Evolutionary conservation across 2,888 invertebrate species (phyloP).

Genomic region (Pherbina coryleti): DNA sequence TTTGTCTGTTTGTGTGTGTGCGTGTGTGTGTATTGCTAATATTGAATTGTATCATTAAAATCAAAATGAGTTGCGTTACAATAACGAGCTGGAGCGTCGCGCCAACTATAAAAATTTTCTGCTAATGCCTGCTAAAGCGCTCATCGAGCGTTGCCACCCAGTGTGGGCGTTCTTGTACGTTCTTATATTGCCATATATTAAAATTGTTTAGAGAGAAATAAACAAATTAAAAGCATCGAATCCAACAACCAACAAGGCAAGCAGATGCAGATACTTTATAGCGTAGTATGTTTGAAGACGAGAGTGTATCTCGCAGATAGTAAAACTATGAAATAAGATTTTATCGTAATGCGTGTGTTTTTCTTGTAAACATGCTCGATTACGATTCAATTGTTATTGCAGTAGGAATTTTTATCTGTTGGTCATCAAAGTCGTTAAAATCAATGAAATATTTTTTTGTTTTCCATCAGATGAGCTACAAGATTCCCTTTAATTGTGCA

Average conservation of each 20-base stretch:
- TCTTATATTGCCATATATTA: not conserved
- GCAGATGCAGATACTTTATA: not conserved
- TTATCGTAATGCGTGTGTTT: constrained; percentile 21
- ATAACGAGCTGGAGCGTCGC: not conserved
- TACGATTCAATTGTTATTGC: constrained; percentile 5
- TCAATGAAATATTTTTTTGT: constrained; percentile 12
- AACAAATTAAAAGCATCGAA: constrained; percentile 26
- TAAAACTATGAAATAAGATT: constrained; percentile 13
- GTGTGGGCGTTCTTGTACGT: constrained; percentile 26
- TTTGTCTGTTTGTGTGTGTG: too few relatives aligned
- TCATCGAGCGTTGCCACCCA: constrained; percentile 24
- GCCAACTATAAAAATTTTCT: constrained; percentile 13
- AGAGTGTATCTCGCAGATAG: constrained; percentile 6
- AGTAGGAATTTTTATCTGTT: constrained; percentile 14
- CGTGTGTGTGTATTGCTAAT: not conserved
- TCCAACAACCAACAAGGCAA: not conserved
- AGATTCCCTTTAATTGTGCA: too few relatives aligned
- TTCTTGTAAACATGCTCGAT: constrained; percentile 25
- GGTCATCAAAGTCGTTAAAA: constrained; percentile 23
- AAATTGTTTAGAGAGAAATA: constrained; percentile 32
- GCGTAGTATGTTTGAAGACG: not conserved
- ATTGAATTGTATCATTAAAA: constrained; percentile 27
- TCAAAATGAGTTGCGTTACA: constrained; percentile 12
- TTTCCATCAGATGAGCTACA: not conserved
- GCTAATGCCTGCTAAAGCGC: not conserved